These are phyloP conservation scores for Drosophila kikkawai DNA, from an alignment of 1,140 invertebrate species.

Conservation along the genomic window DNA sequence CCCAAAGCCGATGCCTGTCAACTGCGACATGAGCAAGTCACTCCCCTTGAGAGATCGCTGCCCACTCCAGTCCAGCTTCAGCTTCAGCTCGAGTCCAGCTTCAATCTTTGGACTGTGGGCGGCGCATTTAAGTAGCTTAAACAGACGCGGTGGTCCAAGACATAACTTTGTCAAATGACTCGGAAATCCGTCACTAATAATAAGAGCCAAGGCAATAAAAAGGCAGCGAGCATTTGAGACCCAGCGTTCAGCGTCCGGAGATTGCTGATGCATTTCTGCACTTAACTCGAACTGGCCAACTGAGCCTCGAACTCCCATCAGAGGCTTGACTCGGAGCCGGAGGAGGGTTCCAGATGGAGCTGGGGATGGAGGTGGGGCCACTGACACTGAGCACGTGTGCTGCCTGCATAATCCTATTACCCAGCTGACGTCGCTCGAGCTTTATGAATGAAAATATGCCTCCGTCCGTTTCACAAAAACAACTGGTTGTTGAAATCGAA, in stretches of 20 bases:
- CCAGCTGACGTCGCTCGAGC: slow-evolving; percentile 49
- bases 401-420: slow-evolving; percentile 75
- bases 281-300: slow-evolving; percentile 40
- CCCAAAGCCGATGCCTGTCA: slow-evolving; percentile 72
- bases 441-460: slow-evolving; percentile 70
- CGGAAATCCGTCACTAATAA: slow-evolving; percentile 84
- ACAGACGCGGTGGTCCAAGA: slow-evolving; percentile 77
- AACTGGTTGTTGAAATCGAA: slow-evolving; percentile 31
- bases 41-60: slow-evolving; percentile 23
- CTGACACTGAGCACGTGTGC: slow-evolving; percentile 75
- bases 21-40: slow-evolving; percentile 75
- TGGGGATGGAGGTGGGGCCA: slow-evolving; percentile 12
- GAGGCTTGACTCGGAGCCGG: slow-evolving; percentile 1
- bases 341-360: slow-evolving; percentile 5
- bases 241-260: slow-evolving; percentile 36
- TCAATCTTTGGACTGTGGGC: slow-evolving; percentile 37
- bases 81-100: slow-evolving; percentile 1
- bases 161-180: slow-evolving; percentile 85
- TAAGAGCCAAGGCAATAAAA: slow-evolving; percentile 77
- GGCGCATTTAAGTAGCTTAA: slow-evolving; percentile 84
- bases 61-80: slow-evolving; percentile 3
- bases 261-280: slow-evolving; percentile 63
- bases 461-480: slow-evolving; percentile 9
- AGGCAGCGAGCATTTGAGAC: slow-evolving; percentile 78
- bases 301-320: slow-evolving; percentile 12